These are phyloP conservation scores for Magallana ariakensis DNA, from an alignment of 1,140 invertebrate genomes.

Conservation along the genomic window DNA sequence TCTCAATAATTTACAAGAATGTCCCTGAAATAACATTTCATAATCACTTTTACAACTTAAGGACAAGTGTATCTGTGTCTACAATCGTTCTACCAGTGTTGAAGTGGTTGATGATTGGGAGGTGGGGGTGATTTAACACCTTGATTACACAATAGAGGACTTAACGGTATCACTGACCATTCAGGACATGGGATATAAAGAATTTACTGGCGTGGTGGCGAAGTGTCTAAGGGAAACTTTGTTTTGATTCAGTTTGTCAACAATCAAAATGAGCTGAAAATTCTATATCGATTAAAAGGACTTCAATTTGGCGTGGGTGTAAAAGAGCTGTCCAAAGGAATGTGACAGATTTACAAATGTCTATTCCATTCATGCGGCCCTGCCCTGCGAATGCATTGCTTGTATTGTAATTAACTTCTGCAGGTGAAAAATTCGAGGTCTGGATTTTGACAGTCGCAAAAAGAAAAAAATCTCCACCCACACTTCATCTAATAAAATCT, in stretches of 20 bases:
- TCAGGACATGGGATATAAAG: not conserved
- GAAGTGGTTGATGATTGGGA: not conserved
- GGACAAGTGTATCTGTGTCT: not conserved
- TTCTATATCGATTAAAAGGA: not conserved
- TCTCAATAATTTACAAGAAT: not conserved
- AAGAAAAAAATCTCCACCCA: not conserved
- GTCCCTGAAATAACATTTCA: not conserved
- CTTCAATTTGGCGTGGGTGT: not conserved
- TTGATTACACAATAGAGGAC: conserved; percentile 10
- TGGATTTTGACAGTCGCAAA: not conserved
- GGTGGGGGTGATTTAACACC: conserved; percentile 15
- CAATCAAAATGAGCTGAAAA: not conserved
- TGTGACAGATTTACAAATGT: conserved; percentile 33
- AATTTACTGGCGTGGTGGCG: too few relatives aligned
- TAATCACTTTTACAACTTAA: not conserved
- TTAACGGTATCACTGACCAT: not conserved
- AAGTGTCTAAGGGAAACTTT: not conserved
- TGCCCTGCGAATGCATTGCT: conserved; percentile 9
- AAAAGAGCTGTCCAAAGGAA: not conserved
- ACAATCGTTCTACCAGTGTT: not conserved
- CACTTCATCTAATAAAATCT: not conserved
- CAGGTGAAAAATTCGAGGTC: conserved; percentile 4
- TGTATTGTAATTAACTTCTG: conserved; percentile 10
- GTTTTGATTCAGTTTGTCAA: conserved; percentile 4
- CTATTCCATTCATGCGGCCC: conserved; percentile 14